Percentiles rank a stretch among this genome's conserved stretches.
Evolutionary conservation across 2,113 vertebrate species (phyloP).

Genomic region (Mirza zaza): DNA sequence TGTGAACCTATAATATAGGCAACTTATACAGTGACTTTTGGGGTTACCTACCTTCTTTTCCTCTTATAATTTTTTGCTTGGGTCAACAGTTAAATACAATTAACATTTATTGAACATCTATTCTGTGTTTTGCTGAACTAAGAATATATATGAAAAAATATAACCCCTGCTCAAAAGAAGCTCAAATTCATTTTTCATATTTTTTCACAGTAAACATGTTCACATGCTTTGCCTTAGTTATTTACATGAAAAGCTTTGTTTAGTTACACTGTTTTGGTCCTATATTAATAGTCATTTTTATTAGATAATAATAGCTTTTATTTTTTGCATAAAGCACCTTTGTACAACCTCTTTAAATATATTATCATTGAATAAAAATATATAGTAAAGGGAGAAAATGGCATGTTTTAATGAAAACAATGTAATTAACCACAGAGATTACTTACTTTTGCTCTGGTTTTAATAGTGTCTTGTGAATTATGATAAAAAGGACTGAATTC

Average conservation of each 20-base stretch:
- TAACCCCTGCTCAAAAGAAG: neutral
- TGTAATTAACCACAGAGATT: conserved; percentile 37
- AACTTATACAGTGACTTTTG: neutral
- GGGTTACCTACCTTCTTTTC: neutral
- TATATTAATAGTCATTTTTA: neutral
- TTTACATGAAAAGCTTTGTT: neutral
- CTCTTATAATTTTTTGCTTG: neutral
- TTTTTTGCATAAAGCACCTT: neutral
- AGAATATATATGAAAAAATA: neutral
- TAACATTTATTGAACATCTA: neutral
- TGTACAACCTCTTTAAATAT: neutral
- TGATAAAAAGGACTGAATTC: conserved; percentile 57
- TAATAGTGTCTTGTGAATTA: conserved; percentile 54
- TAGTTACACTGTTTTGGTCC: neutral
- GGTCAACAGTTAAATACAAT: neutral
- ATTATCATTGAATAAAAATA: conserved; percentile 3
- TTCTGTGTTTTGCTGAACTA: neutral
- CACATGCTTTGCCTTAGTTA: neutral
- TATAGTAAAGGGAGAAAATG: conserved; percentile 45
- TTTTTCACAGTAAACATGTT: neutral
- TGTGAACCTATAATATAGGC: neutral
- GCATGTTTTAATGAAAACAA: conserved; percentile 25
- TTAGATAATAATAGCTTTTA: neutral
- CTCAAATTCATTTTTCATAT: neutral
- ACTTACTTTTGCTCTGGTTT: conserved; percentile 48